phyloP scores from a whole-genome alignment of 2,888 invertebrate species.

The Thereva nobilitata region DNA sequence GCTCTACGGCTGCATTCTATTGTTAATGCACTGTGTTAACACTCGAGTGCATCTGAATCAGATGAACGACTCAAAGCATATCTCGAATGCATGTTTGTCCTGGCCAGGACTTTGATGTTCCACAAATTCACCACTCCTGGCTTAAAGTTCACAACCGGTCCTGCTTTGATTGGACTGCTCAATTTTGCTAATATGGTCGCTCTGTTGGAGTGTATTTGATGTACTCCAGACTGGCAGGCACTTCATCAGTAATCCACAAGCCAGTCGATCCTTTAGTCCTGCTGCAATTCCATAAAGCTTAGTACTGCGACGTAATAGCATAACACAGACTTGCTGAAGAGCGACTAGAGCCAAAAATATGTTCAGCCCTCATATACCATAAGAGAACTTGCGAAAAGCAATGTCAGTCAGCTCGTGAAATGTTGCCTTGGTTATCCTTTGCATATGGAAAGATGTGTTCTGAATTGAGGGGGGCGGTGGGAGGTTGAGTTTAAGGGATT shows the following conservation, averaged over 20 bases:
- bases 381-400: no score
- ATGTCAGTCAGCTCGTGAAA: no score
- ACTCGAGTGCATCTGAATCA: constrained; percentile 5
- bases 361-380: no score
- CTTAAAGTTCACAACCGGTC: constrained; percentile 1
- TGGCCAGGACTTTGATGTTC: not conserved
- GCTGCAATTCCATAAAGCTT: constrained; percentile 24
- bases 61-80: not conserved
- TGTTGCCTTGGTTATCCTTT: no score
- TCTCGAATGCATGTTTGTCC: not conserved
- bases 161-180: no score
- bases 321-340: constrained; percentile 5
- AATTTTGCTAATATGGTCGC: constrained; percentile 17
- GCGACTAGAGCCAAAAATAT: constrained; percentile 2
- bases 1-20: not conserved
- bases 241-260: constrained; percentile 22
- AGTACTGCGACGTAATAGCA: constrained; percentile 23
- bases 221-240: constrained; percentile 10
- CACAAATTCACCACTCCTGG: constrained; percentile 18
- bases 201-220: constrained; percentile 13
- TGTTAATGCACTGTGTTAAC: not conserved
- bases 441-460: no score
- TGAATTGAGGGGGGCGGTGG: no score
- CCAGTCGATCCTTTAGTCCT: constrained; percentile 9
- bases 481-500: no score